Base-by-base conservation (phyloP, 2,797 vertebrate species). In the Artibeus lituratus region DNA sequence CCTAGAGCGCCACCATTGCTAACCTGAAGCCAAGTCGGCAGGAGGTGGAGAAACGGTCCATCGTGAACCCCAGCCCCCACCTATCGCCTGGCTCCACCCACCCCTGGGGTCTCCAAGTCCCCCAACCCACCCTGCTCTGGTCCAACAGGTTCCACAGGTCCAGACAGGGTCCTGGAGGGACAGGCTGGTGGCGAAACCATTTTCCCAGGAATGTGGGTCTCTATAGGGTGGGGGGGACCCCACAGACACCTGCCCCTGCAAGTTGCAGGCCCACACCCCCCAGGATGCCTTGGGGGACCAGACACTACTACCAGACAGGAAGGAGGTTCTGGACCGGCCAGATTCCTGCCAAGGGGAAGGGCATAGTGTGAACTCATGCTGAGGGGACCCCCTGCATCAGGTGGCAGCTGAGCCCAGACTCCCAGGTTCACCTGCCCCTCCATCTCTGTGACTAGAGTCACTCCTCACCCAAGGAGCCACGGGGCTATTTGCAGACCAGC, bases 71-170 rank as follows among this genome's bases (percentile, higher is more conserved):
- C 51, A 22, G 67, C 26, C n/a, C 42, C 78, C 7, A 35, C 47
- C 55, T 10, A 14, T 62, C 96, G 70, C 80, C 69, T 37, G 32
- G 39, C 59, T 49, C 35, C 15, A 9, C 19, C 35, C 74, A 47
- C 69, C 72, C 78, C 77, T 51, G 74, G 97, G 97, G 97, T 96
- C 96, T 77, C 85, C 6, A 1, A 10, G n/a, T 29, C 11, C 57
- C 70, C 57, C 35, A 21, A 51, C 47, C 35, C 77, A 53, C 26
- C 62, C 77, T 35, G 3, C 74, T 83, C 88, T 65, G 32, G 91
- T 76, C 89, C 26, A 80, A 89, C 95, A 86, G 65, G 97, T 96
- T 96, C 74, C 67, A 69, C 92, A 89, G 93, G 97, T 94, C 94
- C 87, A 76, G 57, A 59, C 10, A 84, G 77, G 59, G 90, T 53